Base-by-base conservation (phyloP, 1,140 invertebrate species). In the Bacillus rossius region DNA sequence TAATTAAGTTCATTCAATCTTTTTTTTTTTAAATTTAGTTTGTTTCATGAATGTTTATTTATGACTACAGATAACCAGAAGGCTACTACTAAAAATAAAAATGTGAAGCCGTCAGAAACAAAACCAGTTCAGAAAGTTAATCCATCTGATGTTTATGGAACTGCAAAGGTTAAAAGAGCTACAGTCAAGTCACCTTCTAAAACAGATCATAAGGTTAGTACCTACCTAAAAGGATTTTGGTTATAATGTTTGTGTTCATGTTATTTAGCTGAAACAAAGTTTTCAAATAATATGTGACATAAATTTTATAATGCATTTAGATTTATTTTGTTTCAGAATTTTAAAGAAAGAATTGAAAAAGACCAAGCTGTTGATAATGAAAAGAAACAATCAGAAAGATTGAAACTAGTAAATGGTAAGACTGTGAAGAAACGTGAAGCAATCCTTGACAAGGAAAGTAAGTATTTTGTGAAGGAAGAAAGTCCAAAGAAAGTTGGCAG, bases 91-190 rank as follows among this genome's bases (percentile, higher is more conserved):
- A 55, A 52, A 13, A 51, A 43, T 17, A 63, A 55, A 19, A 17
- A 14, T 22, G 34, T 10, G 22, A 22, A 25, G 10, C 25, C 22
- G 37, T 51, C 20, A 19, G 48, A 40, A 2, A 43, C 43, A 8
- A 59, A 63, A 55, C 51, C 55, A 49, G 37, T 14, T 20, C 61
- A 60, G 26, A 45, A 29, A 55, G 59, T 73, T 22, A 57, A 68
- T 55, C 20, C 64, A 22, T 7, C 49, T 19, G 70, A 74, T 51
- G 29, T 79, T 13, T 79, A 81, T 68, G 69, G 72, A 25, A 75
- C 71, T 42, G 69, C 55, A 45, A 72, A 75, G 10, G 49, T 78
- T 38, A 74, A 68, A 52, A 47, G 57, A 38, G 25, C 34, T 1
- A 14, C 10, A 14, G 14, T 25, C 5, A 55, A 45, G 16, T 25